A percentile compares a stretch with the other conserved stretches of the same genome.
These are phyloP conservation scores for Nettapus auritus DNA, from an alignment of 2,113 vertebrate genomes.

Conservation along the genomic window DNA sequence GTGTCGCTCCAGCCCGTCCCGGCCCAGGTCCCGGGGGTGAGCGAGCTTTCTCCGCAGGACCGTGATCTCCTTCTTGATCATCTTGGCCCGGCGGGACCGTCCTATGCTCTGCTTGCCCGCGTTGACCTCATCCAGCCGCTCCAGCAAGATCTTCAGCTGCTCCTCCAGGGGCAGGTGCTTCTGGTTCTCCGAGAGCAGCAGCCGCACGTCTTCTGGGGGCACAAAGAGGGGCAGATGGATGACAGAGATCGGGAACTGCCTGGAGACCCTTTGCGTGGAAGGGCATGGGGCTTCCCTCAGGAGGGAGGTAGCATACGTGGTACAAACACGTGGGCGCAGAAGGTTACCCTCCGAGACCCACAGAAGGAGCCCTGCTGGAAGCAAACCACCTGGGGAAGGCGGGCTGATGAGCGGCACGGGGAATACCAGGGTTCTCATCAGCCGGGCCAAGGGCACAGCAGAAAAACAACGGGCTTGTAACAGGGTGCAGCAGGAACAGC, in stretches of 20 bases:
- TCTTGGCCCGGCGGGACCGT: slow-evolving; percentile 92
- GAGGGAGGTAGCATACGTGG: neutral
- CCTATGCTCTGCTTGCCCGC: slow-evolving; percentile 93
- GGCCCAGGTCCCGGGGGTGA: slow-evolving; percentile 87
- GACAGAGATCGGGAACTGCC: neutral
- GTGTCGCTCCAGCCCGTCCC: slow-evolving; percentile 78
- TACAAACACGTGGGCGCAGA: neutral
- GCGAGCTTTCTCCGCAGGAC: slow-evolving; percentile 92
- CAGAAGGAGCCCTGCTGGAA: neutral
- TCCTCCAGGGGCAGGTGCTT: slow-evolving; percentile 91
- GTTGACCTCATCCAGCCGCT: slow-evolving; percentile 88
- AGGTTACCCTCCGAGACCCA: neutral
- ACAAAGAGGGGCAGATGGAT: neutral
- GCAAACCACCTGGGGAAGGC: neutral
- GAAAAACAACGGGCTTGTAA: neutral
- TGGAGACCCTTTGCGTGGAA: neutral
- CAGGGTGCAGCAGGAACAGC: neutral
- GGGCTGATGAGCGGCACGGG: neutral
- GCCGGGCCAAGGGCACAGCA: neutral
- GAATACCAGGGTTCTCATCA: neutral
- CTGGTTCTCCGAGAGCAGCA: slow-evolving; percentile 89
- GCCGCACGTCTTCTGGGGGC: slow-evolving; percentile 80
- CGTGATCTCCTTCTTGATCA: slow-evolving; percentile 96
- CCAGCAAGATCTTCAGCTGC: slow-evolving; percentile 91
- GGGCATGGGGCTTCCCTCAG: neutral